A percentile compares a stretch with the other conserved stretches of the same genome.
These are phyloP conservation scores for Hoplodrina ambigua DNA, from an alignment of 2,888 invertebrate genomes.

Conservation along the genomic window DNA sequence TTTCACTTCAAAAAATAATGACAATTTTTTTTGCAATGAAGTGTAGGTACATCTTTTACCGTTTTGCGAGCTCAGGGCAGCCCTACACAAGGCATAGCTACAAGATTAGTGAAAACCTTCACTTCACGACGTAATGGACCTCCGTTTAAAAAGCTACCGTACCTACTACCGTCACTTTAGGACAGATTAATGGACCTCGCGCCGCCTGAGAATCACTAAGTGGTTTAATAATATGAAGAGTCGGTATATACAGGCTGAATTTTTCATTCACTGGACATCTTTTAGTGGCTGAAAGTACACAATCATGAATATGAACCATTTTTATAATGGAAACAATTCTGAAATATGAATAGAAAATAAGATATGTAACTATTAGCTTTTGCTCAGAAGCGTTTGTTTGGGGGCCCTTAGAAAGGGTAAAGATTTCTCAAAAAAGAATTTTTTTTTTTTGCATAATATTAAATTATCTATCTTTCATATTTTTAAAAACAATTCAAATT, in stretches of 20 bases:
- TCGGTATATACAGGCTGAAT: conserved; percentile 10
- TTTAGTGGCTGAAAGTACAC: not conserved
- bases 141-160: conserved; percentile 59
- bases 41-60: conserved; percentile 15
- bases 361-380: too few species aligned
- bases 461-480: too few species aligned
- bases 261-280: not conserved
- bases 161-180: conserved; percentile 46
- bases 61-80: not conserved
- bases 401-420: too few species aligned
- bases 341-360: not conserved
- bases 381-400: too few species aligned
- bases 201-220: conserved; percentile 41
- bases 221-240: conserved; percentile 49
- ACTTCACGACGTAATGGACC: conserved; percentile 56
- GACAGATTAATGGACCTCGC: conserved; percentile 51
- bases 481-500: too few species aligned
- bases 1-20: too few species aligned
- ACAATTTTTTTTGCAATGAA: conserved; percentile 8
- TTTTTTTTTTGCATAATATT: too few species aligned
- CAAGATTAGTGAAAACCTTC: conserved; percentile 59
- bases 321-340: not conserved
- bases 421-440: too few species aligned
- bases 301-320: not conserved
- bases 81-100: conserved; percentile 43